Conservation (phyloP, 2,888 invertebrate species). For the Anthrax anthrax region DNA sequence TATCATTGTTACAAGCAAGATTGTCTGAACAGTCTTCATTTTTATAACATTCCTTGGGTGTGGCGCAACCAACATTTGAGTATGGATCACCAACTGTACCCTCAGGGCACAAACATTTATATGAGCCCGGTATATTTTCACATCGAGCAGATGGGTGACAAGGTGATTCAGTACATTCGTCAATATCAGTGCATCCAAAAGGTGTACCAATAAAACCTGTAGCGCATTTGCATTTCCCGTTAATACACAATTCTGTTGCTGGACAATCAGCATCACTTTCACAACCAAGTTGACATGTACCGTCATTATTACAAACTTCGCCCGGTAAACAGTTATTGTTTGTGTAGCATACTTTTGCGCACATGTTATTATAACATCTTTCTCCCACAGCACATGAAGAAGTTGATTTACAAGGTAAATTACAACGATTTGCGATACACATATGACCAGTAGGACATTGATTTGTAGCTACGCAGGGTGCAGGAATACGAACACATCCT, state of each 20-base stretch:
- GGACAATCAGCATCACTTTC: slow-evolving; percentile 67
- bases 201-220: slow-evolving; percentile 59
- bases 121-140: slow-evolving; percentile 66
- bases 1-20: slow-evolving; percentile 58
- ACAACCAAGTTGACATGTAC: slow-evolving; percentile 72
- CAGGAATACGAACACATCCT: slow-evolving; percentile 74
- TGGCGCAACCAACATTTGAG: slow-evolving; percentile 57
- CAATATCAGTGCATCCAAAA: slow-evolving; percentile 64
- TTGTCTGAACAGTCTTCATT: slow-evolving; percentile 62
- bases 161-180: slow-evolving; percentile 65
- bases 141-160: slow-evolving; percentile 73
- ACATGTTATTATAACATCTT: slow-evolving; percentile 61
- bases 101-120: slow-evolving; percentile 61
- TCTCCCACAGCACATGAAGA: slow-evolving; percentile 70
- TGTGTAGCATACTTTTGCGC: slow-evolving; percentile 74
- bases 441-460: slow-evolving; percentile 65
- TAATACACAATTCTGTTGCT: slow-evolving; percentile 59
- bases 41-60: slow-evolving; percentile 60
- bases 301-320: slow-evolving; percentile 66
- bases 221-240: slow-evolving; percentile 60
- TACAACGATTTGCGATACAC: slow-evolving; percentile 66
- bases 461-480: slow-evolving; percentile 47
- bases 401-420: slow-evolving; percentile 59
- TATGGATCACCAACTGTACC: slow-evolving; percentile 64
- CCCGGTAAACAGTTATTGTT: slow-evolving; percentile 83